Evolutionary conservation across 2,888 invertebrate species (phyloP), one percentile per base, ranked within the genome.

Genomic region (Apamea epomidion): DNA sequence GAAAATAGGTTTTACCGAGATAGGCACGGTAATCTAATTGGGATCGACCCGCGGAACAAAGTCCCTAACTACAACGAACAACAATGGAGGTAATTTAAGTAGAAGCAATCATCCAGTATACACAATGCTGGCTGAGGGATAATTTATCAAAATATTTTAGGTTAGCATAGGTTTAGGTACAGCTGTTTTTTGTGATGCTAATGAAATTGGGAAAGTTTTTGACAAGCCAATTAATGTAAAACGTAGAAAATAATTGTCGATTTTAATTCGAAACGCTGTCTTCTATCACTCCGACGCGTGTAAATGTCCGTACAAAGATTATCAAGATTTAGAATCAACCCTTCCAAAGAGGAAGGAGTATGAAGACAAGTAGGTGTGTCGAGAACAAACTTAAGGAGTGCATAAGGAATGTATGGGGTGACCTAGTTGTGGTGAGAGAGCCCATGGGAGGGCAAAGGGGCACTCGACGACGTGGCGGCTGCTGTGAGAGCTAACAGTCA

Each of bases 1-100:
- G 90, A 90, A 91, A 92, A 93, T 92, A 91, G 91, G 90, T 92
- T 92, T 89, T 89, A 86, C 90, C 89, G 89, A 90, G 89, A 90
- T 91, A 88, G 86, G 86, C 82, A 76, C 80, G 64, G 85, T 85
- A 85, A 90, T 88, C 80, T 84, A 86, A 85, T 89, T 87, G 81
- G 45, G 76, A 85, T 85, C 86, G 86, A 90, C 77, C 83, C 80
- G 74, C 77, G 65, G 70, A 77, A 84, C 84, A 80, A 85, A 79
- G 74, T 72, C 72, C 65, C 79, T 78, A 84, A 84, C 85, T 88
- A 88, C 87, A 77, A 78, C 51, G 29, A 85, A 87, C 80, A 87
- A 87, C 87, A 85, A 67, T 65, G 69, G 71, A 73, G 76, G 60
- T 80, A 76, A 81, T 74, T 80, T 54, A 60, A 67, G 75, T 74